phyloP scores from a whole-genome alignment of 2,888 invertebrate species.

The Drosophila merina region DNA sequence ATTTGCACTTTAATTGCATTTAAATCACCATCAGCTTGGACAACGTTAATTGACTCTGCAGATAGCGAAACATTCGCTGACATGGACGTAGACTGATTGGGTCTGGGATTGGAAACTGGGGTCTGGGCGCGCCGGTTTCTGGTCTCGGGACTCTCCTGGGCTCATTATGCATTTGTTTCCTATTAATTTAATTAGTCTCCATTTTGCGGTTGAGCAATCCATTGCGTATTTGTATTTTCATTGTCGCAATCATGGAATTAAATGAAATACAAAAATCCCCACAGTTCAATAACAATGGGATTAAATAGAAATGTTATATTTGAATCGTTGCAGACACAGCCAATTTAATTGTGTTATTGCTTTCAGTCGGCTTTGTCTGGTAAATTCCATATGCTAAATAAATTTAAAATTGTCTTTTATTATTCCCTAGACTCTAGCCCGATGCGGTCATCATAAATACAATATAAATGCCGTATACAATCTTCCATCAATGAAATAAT shows the following conservation, averaged over 20 bases:
- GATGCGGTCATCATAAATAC: conserved; percentile 27
- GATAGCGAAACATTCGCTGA: conserved; percentile 29
- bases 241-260: conserved; percentile 3
- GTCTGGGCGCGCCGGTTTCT: background rate
- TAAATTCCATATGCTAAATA: conserved; percentile 68
- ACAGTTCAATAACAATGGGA: conserved; percentile 50
- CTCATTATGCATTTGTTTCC: conserved; percentile 61
- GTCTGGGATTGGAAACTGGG: conserved; percentile 3
- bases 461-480: conserved; percentile 37
- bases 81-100: conserved; percentile 21
- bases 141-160: conserved; percentile 13
- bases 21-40: conserved; percentile 46
- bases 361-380: conserved; percentile 52
- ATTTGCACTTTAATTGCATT: conserved; percentile 55
- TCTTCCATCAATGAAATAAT: conserved; percentile 28
- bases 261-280: conserved; percentile 17
- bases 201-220: conserved; percentile 62
- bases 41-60: conserved; percentile 63
- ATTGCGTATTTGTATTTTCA: conserved; percentile 27
- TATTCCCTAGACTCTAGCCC: conserved; percentile 25
- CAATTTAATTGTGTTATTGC: conserved; percentile 44
- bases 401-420: conserved; percentile 57
- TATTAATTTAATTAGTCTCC: conserved; percentile 76
- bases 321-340: conserved; percentile 30
- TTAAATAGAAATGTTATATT: conserved; percentile 62